Evolutionary conservation across 2,113 vertebrate species (phyloP).

Genomic region (Pipra filicauda): DNA sequence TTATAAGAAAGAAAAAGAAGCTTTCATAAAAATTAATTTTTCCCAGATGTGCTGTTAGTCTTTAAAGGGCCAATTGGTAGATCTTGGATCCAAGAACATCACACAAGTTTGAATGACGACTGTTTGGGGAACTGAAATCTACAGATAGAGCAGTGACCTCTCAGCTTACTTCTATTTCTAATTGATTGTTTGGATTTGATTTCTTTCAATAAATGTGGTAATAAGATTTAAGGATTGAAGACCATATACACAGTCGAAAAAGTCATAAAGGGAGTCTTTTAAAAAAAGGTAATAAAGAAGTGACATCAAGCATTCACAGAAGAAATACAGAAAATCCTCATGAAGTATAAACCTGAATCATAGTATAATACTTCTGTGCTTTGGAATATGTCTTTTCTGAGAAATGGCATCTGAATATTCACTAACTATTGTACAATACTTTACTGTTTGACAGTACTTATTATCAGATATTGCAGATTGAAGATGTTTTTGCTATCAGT

Average conservation of each 20-base stretch:
- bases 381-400: neutral
- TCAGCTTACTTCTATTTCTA: constrained; percentile 21
- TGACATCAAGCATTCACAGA: neutral
- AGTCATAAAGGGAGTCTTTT: constrained; percentile 19
- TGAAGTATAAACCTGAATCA: neutral
- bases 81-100: neutral
- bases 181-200: constrained; percentile 59
- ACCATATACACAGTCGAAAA: constrained; percentile 31
- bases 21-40: constrained; percentile 19
- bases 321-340: neutral
- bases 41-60: neutral
- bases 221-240: constrained; percentile 49
- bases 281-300: constrained; percentile 24
- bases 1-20: constrained; percentile 18
- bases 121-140: neutral
- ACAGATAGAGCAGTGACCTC: constrained; percentile 18
- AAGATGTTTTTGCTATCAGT: neutral
- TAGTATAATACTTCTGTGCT: neutral
- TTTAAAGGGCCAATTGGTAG: neutral
- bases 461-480: neutral
- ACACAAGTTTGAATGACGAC: neutral
- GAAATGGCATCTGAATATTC: neutral
- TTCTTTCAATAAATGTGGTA: constrained; percentile 55
- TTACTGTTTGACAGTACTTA: neutral
- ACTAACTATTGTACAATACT: neutral